These are phyloP conservation scores for Goniozus legneri DNA, from an alignment of 1,140 invertebrate genomes.

Conservation along the genomic window DNA sequence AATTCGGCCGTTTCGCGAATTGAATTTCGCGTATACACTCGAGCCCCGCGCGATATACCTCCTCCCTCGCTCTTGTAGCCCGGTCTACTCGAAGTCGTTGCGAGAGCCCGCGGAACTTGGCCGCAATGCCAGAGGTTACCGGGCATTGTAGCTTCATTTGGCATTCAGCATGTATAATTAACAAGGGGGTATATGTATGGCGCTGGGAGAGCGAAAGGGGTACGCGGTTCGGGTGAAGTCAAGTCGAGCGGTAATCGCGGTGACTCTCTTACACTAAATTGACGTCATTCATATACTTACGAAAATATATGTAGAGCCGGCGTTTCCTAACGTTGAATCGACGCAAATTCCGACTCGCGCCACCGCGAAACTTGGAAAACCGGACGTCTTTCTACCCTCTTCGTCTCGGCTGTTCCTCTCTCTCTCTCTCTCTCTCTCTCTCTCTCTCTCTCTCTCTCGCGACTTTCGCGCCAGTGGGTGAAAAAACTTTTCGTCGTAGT, in stretches of 20 bases:
- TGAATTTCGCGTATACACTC: no score
- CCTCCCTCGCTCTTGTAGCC: neutral
- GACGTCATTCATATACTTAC: neutral
- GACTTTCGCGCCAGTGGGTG: neutral
- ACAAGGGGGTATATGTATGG: no score
- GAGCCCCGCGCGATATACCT: no score
- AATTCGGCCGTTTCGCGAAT: no score
- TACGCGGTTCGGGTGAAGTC: no score
- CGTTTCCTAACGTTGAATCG: conserved; percentile 6
- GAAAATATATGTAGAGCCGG: no score
- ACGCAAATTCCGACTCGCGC: conserved; percentile 11
- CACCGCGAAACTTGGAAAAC: conserved; percentile 13
- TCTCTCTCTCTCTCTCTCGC: neutral
- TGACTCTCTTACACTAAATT: neutral
- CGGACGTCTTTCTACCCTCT: conserved; percentile 1
- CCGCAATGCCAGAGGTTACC: neutral
- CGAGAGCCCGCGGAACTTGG: neutral
- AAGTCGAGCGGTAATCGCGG: neutral
- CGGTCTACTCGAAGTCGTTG: neutral
- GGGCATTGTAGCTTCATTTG: neutral
- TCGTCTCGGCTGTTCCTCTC: neutral
- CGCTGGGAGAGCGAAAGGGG: no score
- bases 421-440: conserved; percentile 1
- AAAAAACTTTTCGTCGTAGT: no score
- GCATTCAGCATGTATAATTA: neutral